Evolutionary conservation across 2,113 vertebrate genomes (phyloP).

Genomic region (Psophia crepitans): DNA sequence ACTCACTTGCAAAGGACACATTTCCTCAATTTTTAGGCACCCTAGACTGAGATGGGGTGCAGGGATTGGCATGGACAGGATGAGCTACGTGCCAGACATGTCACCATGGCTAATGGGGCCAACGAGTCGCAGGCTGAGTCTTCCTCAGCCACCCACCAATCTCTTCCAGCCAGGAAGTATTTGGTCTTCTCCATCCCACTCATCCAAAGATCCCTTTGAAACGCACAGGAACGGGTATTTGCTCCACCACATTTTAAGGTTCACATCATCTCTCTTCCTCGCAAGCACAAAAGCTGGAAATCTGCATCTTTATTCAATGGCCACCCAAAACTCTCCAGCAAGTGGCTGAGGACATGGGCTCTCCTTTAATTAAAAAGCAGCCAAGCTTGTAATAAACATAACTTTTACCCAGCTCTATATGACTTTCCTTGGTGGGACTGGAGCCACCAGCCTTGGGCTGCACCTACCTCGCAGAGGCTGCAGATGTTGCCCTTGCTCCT

Average conservation of each 20-base stretch:
- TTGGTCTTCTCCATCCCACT: not conserved
- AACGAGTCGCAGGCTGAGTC: fast-evolving
- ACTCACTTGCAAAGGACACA: not conserved
- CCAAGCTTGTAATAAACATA: not conserved
- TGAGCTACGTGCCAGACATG: fast-evolving
- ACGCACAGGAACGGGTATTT: not conserved
- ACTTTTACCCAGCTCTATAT: not conserved
- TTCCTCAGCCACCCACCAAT: not conserved
- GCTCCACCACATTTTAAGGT: not conserved
- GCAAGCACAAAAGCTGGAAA: not conserved
- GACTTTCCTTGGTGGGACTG: not conserved
- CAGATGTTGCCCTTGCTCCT: not conserved
- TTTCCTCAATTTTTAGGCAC: not conserved
- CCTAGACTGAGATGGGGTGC: not conserved
- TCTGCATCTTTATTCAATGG: fast-evolving
- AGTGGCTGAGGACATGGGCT: not conserved
- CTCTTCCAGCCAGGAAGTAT: not conserved
- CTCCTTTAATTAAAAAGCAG: not conserved
- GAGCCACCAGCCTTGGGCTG: fast-evolving
- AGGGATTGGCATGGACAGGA: not conserved
- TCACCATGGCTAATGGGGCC: not conserved
- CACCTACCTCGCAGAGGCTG: not conserved
- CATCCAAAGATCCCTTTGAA: not conserved
- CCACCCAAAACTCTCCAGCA: not conserved
- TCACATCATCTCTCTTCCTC: not conserved